phyloP scores from a whole-genome alignment of 2,113 vertebrate species.

The Marmota monax region DNA sequence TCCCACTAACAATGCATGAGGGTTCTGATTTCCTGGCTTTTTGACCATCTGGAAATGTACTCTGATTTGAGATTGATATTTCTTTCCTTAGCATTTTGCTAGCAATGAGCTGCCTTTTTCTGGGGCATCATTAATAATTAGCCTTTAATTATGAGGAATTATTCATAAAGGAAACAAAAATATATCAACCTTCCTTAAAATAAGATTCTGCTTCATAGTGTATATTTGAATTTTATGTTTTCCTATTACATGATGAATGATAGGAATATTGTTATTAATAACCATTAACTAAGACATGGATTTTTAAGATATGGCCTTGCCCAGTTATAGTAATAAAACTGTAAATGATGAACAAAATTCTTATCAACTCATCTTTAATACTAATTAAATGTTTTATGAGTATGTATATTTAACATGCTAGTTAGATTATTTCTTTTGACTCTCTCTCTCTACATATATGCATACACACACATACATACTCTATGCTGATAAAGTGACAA shows the following conservation, averaged over 20 bases:
- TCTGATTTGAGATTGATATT: constrained; percentile 12
- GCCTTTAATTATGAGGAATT: constrained; percentile 53
- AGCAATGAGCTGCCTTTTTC: background rate
- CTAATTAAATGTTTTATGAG: constrained; percentile 32
- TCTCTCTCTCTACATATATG: background rate
- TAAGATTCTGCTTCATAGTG: constrained; percentile 17
- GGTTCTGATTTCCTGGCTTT: constrained; percentile 31
- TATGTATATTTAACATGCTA: constrained; percentile 11
- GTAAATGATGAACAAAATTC: background rate
- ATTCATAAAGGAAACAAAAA: constrained; percentile 60
- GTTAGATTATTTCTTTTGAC: constrained; percentile 63
- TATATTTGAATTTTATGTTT: constrained; percentile 51
- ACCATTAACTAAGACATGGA: background rate
- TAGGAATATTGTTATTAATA: background rate
- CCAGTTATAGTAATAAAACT: constrained; percentile 10
- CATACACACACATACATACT: background rate
- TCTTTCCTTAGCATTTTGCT: constrained; percentile 45
- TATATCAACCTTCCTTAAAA: constrained; percentile 31
- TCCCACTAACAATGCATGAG: background rate
- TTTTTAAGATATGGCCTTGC: background rate
- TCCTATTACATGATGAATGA: background rate
- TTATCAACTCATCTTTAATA: constrained; percentile 48
- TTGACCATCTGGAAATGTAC: background rate
- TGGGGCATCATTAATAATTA: constrained; percentile 13
- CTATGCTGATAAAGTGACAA: constrained; percentile 23